Evolutionary conservation across 2,888 invertebrate species (phyloP).

Genomic region (Cryptocephalus primarius): DNA sequence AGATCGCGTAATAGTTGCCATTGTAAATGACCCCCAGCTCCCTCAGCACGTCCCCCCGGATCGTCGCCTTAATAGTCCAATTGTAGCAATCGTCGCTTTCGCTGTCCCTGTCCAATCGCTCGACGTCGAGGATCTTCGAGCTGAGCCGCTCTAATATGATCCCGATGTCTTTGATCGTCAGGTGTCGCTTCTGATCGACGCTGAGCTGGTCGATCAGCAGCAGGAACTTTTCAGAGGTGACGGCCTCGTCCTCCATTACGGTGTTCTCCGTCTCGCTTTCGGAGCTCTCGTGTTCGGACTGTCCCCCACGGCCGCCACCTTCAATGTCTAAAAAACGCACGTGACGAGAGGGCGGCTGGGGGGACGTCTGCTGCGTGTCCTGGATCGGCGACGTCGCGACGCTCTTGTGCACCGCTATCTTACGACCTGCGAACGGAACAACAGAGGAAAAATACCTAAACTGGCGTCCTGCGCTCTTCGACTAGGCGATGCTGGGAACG

Average conservation of each 20-base stretch:
- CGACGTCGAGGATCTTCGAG: constrained; percentile 89
- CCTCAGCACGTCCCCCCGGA: constrained; percentile 79
- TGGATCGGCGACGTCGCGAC: constrained; percentile 88
- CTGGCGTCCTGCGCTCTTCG: too few species aligned
- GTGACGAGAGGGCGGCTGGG: constrained; percentile 56
- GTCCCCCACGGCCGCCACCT: constrained; percentile 38
- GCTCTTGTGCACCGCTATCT: constrained; percentile 85
- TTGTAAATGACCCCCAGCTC: constrained; percentile 91
- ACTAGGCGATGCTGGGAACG: too few species aligned
- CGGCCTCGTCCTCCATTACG: constrained; percentile 81
- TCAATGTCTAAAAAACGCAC: constrained; percentile 79
- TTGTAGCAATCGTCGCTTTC: constrained; percentile 91
- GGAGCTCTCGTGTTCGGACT: constrained; percentile 71
- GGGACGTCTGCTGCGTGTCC: constrained; percentile 38
- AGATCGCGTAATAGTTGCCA: constrained; percentile 90
- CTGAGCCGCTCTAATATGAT: constrained; percentile 86
- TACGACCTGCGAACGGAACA: constrained; percentile 41
- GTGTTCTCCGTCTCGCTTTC: constrained; percentile 92
- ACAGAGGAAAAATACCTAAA: too few species aligned
- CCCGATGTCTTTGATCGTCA: constrained; percentile 90
- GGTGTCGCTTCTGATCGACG: constrained; percentile 82
- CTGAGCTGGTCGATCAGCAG: constrained; percentile 87
- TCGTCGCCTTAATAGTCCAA: constrained; percentile 94
- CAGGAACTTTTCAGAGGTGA: constrained; percentile 85
- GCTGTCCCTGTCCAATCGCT: constrained; percentile 81